Evolutionary conservation across 2,797 vertebrate species (phyloP).

Genomic region (Urocyon cinereoargenteus): DNA sequence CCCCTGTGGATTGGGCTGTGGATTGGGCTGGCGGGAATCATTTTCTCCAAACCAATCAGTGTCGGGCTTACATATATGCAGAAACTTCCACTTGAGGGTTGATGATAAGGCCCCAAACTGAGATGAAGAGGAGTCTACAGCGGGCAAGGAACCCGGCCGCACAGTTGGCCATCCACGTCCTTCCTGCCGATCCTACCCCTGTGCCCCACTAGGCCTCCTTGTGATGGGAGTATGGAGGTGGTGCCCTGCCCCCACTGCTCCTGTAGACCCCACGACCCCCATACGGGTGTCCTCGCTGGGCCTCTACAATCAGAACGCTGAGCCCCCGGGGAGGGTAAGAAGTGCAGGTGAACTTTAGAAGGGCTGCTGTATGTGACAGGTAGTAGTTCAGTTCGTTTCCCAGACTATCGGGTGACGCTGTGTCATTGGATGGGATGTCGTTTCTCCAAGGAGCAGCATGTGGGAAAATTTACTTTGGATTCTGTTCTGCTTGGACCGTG

Average conservation of each 20-base stretch:
- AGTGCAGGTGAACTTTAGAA: no score
- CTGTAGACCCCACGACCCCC: rapidly evolving
- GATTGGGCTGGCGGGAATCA: not conserved
- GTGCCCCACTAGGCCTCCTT: not conserved
- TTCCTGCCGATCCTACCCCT: rapidly evolving
- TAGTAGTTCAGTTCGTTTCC: rapidly evolving
- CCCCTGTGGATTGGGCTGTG: not conserved
- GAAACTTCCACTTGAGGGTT: not conserved
- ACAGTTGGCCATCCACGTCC: rapidly evolving
- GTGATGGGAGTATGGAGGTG: not conserved
- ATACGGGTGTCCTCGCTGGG: rapidly evolving
- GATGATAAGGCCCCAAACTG: not conserved
- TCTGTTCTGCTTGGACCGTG: not conserved
- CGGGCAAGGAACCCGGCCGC: no score
- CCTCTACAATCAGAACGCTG: not conserved
- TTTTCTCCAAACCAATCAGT: not conserved
- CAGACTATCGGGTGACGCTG: not conserved
- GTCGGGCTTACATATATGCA: not conserved
- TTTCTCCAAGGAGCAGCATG: not conserved
- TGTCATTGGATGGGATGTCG: rapidly evolving
- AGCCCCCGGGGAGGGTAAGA: not conserved
- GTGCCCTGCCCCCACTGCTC: not conserved
- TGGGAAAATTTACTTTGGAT: not conserved
- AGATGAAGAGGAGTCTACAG: not conserved
- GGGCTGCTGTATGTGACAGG: rapidly evolving